phyloP scores from a whole-genome alignment of 2,888 invertebrate genomes.

The Drosophila vallismaia region DNA sequence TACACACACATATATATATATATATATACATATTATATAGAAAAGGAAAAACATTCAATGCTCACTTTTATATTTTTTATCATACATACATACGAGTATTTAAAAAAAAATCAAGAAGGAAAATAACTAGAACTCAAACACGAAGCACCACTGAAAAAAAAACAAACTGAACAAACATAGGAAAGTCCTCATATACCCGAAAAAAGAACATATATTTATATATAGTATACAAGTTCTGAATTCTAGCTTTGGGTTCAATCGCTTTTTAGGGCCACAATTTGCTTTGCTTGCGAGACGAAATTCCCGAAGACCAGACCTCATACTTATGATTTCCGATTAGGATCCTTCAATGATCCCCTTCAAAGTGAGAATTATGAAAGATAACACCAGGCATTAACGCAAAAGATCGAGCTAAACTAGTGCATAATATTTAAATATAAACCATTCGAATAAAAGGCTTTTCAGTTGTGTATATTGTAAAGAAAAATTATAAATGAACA shows the following conservation, averaged over 20 bases:
- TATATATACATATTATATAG: constrained; percentile 32
- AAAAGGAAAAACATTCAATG: constrained; percentile 60
- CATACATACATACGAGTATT: constrained; percentile 67
- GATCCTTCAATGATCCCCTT: neutral
- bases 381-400: constrained; percentile 73
- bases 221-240: constrained; percentile 44
- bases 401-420: constrained; percentile 79
- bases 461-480: constrained; percentile 80
- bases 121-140: constrained; percentile 31
- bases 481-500: constrained; percentile 60
- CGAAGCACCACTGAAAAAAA: constrained; percentile 64
- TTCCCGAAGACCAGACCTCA: constrained; percentile 8
- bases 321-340: constrained; percentile 9
- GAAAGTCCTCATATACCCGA: constrained; percentile 22
- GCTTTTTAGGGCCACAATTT: constrained; percentile 52
- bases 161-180: constrained; percentile 20
- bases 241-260: constrained; percentile 25
- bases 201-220: constrained; percentile 40
- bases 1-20: constrained; percentile 14
- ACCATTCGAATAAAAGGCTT: constrained; percentile 40
- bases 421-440: constrained; percentile 64
- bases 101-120: constrained; percentile 39
- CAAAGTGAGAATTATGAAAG: constrained; percentile 40
- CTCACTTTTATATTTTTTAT: constrained; percentile 79
- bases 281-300: constrained; percentile 60